phyloP scores from a whole-genome alignment of 2,888 invertebrate species.

The Horisme vitalbata region DNA sequence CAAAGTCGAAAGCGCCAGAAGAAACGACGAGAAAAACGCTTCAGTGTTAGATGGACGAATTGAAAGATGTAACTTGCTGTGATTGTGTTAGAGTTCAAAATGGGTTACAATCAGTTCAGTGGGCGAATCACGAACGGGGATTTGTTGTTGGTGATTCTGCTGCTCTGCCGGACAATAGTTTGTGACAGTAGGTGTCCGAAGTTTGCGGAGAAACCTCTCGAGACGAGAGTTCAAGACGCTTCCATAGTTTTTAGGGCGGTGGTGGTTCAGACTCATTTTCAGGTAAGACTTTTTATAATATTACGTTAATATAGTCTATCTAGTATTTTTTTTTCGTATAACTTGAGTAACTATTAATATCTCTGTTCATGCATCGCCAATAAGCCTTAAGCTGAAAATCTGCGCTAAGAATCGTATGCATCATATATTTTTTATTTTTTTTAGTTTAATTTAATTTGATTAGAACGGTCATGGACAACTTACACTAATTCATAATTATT shows the following conservation, averaged over 20 bases:
- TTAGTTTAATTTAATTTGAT: too few relatives aligned
- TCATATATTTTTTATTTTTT: too few relatives aligned
- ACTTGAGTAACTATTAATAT: too few relatives aligned
- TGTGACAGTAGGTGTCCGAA: conserved; percentile 79
- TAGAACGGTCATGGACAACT: too few relatives aligned
- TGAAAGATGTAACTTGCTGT: conserved; percentile 59
- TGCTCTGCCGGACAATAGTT: conserved; percentile 73
- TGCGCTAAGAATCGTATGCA: too few relatives aligned
- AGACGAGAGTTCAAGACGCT: conserved; percentile 79
- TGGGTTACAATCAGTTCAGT: conserved; percentile 56
- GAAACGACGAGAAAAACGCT: conserved; percentile 61
- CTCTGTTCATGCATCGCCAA: too few relatives aligned
- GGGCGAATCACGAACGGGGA: conserved; percentile 59
- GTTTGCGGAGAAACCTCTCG: conserved; percentile 76
- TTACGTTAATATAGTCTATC: too few relatives aligned
- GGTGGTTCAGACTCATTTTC: conserved; percentile 69
- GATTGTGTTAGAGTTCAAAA: conserved; percentile 48
- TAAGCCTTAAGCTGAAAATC: too few relatives aligned
- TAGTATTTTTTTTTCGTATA: too few relatives aligned
- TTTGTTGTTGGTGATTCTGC: conserved; percentile 64
- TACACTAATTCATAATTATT: too few relatives aligned
- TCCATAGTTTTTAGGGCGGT: conserved; percentile 81
- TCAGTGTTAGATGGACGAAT: conserved; percentile 58
- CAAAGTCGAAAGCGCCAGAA: conserved; percentile 67
- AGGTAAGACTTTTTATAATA: conserved; percentile 55